Base-by-base conservation (phyloP, 1,140 invertebrate genomes). In the Ostrea denselamellosa region DNA sequence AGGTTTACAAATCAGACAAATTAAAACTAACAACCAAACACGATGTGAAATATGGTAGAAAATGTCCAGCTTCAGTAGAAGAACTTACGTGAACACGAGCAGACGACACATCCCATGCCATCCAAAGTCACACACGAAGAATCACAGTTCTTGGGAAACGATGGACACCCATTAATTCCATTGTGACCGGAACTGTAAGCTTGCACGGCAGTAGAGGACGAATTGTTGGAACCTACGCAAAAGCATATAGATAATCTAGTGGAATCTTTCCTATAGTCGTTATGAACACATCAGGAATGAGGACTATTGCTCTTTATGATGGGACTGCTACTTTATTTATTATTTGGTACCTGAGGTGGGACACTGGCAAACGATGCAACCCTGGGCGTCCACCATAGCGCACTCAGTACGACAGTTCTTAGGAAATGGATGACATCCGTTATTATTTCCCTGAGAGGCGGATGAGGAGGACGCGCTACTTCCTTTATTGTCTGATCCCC, bases 361-460 rank as follows among this genome's bases (percentile, higher is more conserved):
- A 85, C 83, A 85, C 28, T 85, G 83, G 54, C 83, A 85, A 8
- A 65, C 56, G 22, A 85, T 85, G 8, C 83, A 85, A 3, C 83
- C 83, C 8, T 28, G 25, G 10, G 83, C 44, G 54, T 85, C 83
- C 0, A 85, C 53, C 7, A 22, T 25, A n/a, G 83, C 83, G 25
- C 83, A 85, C 54, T 85, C 83, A 10, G 54, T 9, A 19, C 54
- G 51, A 28, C 83, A 85, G 54, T 25, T 44, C 28, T 85, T 85
- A 8, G 83, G 83, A 54, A 85, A 85, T 19, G 83, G 56, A 10
- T 34, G 28, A 25, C 83, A 85, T 34, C 83, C 83, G 28, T 85
- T 85, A 17, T 9, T 85, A 54, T 85, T 85, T 22, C 83, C 83
- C 25, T 85, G 56, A 10, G 83, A 65, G 83, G 83, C 58, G 10